phyloP scores from a whole-genome alignment of 2,113 vertebrate genomes.

The Catharus fuscescens region DNA sequence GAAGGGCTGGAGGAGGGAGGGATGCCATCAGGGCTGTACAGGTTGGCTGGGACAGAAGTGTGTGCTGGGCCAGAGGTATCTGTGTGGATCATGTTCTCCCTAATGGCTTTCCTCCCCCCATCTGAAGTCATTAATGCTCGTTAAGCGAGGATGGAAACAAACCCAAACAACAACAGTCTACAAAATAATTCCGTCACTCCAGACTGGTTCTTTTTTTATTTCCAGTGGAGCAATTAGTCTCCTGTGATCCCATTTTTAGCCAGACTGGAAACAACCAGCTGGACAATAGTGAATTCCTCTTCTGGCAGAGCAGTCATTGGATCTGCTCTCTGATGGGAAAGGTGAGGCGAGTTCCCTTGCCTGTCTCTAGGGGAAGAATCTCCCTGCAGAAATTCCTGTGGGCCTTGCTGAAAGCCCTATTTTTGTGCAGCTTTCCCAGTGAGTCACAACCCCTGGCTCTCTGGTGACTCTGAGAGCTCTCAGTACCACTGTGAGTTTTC shows the following conservation, averaged over 20 bases:
- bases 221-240: constrained; percentile 37
- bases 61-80: background rate
- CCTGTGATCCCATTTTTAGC: constrained; percentile 32
- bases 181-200: constrained; percentile 30
- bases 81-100: background rate
- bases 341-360: background rate
- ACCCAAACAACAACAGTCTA: constrained; percentile 63
- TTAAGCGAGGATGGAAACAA: constrained; percentile 65
- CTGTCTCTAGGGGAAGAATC: background rate
- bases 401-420: background rate
- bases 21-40: background rate
- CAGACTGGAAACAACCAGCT: background rate
- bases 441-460: constrained; percentile 11
- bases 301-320: background rate
- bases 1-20: background rate
- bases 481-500: background rate
- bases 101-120: constrained; percentile 13
- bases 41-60: background rate
- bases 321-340: background rate
- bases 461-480: background rate
- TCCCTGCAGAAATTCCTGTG: background rate
- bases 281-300: constrained; percentile 19
- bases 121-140: constrained; percentile 34
- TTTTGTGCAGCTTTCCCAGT: background rate
- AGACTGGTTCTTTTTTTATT: background rate